A percentile compares a stretch with the other conserved stretches of the same genome.
Evolutionary conservation across 2,888 invertebrate genomes (phyloP).

Genomic region (Orchesella flavescens): DNA sequence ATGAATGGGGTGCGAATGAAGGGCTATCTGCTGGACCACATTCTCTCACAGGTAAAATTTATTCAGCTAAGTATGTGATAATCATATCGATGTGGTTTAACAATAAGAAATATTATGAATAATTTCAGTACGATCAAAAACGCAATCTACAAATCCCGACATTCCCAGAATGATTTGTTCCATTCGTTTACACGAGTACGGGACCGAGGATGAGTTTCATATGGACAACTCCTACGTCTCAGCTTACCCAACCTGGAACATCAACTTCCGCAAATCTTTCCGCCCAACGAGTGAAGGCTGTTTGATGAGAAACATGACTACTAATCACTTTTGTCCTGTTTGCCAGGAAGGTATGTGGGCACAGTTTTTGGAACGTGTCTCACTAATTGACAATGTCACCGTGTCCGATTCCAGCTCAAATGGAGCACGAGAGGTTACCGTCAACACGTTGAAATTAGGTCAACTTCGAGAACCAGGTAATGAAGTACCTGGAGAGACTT

Average conservation of each 20-base stretch:
- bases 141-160: conserved; percentile 53
- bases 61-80: background rate
- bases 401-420: conserved; percentile 28
- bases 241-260: conserved; percentile 65
- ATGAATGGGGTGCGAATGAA: conserved; percentile 62
- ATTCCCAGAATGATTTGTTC: conserved; percentile 70
- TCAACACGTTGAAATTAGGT: conserved; percentile 63
- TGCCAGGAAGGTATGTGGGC: conserved; percentile 71
- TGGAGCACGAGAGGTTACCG: conserved; percentile 39
- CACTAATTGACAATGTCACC: conserved; percentile 64
- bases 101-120: background rate
- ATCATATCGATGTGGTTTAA: too few relatives aligned
- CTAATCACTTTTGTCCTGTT: conserved; percentile 58
- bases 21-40: conserved; percentile 63
- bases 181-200: conserved; percentile 63
- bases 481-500: conserved; percentile 50
- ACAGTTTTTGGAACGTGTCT: conserved; percentile 65
- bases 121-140: conserved; percentile 55
- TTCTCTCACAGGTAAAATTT: conserved; percentile 46
- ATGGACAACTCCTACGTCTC: conserved; percentile 45
- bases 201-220: conserved; percentile 52
- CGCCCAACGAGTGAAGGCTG: conserved; percentile 35
- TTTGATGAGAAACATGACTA: conserved; percentile 68
- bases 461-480: conserved; percentile 60
- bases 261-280: background rate